Evolutionary conservation across 2,797 vertebrate species (phyloP).

Genomic region (Onychomys arenicola): DNA sequence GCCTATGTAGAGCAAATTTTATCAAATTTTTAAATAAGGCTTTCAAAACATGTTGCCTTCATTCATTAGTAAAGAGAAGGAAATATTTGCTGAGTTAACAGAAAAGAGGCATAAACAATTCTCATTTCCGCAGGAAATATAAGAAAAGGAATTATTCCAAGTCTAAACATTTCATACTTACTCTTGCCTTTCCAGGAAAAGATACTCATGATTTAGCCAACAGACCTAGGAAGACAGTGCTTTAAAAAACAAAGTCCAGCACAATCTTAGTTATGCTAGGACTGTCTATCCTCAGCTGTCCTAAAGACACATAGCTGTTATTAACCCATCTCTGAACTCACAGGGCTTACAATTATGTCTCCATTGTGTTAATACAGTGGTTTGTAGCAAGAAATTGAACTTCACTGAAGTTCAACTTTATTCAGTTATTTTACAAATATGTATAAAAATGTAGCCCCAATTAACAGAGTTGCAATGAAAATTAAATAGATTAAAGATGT

Average conservation of each 20-base stretch:
- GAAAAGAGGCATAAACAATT: background rate
- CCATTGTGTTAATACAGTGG: background rate
- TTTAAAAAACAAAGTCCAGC: background rate
- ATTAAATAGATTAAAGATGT: conserved; percentile 5
- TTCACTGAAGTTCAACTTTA: background rate
- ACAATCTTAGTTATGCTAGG: background rate
- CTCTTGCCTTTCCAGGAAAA: background rate
- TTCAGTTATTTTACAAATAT: background rate
- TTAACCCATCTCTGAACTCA: background rate
- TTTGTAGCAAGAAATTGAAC: background rate
- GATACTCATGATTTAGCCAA: background rate
- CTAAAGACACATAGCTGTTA: background rate
- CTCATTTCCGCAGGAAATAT: conserved; percentile 36
- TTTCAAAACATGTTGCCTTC: conserved; percentile 29
- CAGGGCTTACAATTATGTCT: background rate
- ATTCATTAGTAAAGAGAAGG: background rate
- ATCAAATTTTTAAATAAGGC: background rate
- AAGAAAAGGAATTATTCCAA: background rate
- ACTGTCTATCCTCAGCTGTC: no score
- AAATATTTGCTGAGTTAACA: conserved; percentile 13
- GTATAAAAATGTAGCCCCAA: background rate
- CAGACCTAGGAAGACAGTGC: background rate
- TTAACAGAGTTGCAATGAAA: background rate
- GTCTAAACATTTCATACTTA: conserved; percentile 36
- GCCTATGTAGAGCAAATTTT: background rate